Conservation (phyloP, 30 jellyfish, hydroid and myxozoan genomes). For the Aurelia aurita region DNA sequence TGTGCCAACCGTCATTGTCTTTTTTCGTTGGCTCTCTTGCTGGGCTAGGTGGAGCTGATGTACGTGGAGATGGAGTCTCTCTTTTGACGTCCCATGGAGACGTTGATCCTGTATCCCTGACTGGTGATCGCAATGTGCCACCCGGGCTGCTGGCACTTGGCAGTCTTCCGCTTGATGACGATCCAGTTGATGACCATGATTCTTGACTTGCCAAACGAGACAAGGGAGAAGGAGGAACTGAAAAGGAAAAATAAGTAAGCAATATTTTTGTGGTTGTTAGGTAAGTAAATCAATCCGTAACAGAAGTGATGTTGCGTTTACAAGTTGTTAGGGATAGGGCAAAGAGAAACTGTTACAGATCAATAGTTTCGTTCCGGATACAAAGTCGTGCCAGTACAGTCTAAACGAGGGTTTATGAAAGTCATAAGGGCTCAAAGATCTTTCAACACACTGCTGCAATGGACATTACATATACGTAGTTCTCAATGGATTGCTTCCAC, state of each 20-base stretch:
- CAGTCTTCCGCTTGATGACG: slow-evolving; percentile 9
- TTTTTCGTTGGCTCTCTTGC: neutral
- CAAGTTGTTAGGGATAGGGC: too few relatives aligned
- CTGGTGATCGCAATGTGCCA: neutral
- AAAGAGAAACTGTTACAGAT: too few relatives aligned
- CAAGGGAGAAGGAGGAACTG: slow-evolving; percentile 38
- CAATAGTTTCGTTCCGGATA: too few relatives aligned
- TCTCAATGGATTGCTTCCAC: too few relatives aligned
- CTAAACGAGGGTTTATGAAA: too few relatives aligned
- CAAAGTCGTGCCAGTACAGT: too few relatives aligned
- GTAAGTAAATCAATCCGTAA: too few relatives aligned
- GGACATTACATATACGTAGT: too few relatives aligned
- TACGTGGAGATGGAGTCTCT: neutral
- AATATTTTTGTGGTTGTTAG: too few relatives aligned
- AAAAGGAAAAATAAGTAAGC: neutral
- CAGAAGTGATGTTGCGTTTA: too few relatives aligned
- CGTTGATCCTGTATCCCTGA: neutral
- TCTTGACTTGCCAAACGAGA: slow-evolving; percentile 18
- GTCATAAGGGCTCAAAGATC: too few relatives aligned
- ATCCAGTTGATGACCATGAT: slow-evolving; percentile 55
- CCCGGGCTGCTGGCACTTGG: neutral
- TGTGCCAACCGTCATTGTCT: slow-evolving; percentile 49
- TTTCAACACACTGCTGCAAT: too few relatives aligned
- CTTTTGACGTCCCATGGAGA: neutral
- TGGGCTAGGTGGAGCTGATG: neutral